These are phyloP conservation scores for Ephialtes manifestator DNA, from an alignment of 2,888 invertebrate species.

Conservation along the genomic window DNA sequence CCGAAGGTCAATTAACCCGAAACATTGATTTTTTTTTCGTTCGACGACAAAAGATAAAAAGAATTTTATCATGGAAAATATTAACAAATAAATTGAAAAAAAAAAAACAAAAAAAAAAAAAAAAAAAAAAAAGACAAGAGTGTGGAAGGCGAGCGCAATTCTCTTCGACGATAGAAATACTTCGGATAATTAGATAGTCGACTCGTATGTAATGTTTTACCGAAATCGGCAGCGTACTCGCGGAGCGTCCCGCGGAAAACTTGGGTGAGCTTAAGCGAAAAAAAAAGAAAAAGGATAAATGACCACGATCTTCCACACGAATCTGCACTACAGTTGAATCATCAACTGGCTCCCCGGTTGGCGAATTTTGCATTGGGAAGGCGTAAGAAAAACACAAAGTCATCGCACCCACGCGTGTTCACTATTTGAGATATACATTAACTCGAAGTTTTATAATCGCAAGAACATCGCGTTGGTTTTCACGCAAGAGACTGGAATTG, in stretches of 20 bases:
- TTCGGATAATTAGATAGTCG: conserved; percentile 59
- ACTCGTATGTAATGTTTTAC: conserved; percentile 48
- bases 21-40: conserved; percentile 43
- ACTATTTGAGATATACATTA: conserved; percentile 37
- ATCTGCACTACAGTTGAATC: conserved; percentile 36
- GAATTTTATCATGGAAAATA: conserved; percentile 31
- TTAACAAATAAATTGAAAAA: conserved; percentile 17
- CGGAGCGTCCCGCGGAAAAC: conserved; percentile 60
- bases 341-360: conserved; percentile 20
- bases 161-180: conserved; percentile 47
- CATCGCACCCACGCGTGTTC: conserved; percentile 59
- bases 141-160: conserved; percentile 40
- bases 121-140: conserved; percentile 27
- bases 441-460: conserved; percentile 53
- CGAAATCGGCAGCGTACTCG: conserved; percentile 33
- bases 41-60: conserved; percentile 23
- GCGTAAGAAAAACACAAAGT: neutral
- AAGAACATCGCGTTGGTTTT: conserved; percentile 57
- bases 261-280: conserved; percentile 24
- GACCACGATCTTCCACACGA: conserved; percentile 48
- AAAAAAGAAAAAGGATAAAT: conserved; percentile 18
- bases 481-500: conserved; percentile 66
- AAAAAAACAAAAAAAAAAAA: conserved; percentile 28
- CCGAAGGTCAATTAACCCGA: conserved; percentile 59
- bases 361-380: conserved; percentile 20